A percentile compares a stretch with the other conserved stretches of the same genome.
Evolutionary conservation across 1,140 invertebrate species (phyloP).

Genomic region (Papilio aristodemus): DNA sequence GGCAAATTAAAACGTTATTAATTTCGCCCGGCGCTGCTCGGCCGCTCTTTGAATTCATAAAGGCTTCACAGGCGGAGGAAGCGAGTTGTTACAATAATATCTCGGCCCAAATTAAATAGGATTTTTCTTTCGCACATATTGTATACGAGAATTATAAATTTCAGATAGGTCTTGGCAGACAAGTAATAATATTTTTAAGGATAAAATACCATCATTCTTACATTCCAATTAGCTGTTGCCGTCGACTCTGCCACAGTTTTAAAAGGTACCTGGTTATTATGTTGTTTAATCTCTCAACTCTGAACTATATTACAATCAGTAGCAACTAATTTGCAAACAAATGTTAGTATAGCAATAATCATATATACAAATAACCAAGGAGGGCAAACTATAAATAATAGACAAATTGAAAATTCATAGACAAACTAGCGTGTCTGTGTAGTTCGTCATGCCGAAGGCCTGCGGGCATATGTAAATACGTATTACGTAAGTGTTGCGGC

Average conservation of each 20-base stretch:
- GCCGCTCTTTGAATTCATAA: slow-evolving; percentile 35
- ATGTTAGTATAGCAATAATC: background rate
- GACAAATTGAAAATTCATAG: slow-evolving; percentile 11
- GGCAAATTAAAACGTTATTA: slow-evolving; percentile 35
- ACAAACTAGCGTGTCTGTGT: slow-evolving; percentile 35
- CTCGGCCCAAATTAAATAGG: background rate
- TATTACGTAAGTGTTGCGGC: slow-evolving; percentile 26
- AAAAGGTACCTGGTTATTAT: too few relatives aligned
- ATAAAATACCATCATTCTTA: too few relatives aligned
- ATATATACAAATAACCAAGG: slow-evolving; percentile 13
- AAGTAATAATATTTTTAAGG: too few relatives aligned
- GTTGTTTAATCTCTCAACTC: too few relatives aligned
- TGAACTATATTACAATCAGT: too few relatives aligned
- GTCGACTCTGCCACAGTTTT: too few relatives aligned
- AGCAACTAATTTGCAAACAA: too few relatives aligned
- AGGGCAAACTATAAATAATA: background rate
- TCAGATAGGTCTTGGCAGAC: too few relatives aligned
- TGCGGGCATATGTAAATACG: slow-evolving; percentile 45
- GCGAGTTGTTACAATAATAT: slow-evolving; percentile 12
- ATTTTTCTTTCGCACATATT: background rate
- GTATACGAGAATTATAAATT: background rate
- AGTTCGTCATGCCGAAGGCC: slow-evolving; percentile 34
- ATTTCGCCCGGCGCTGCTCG: slow-evolving; percentile 25
- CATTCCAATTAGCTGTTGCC: too few relatives aligned
- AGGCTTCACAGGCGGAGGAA: slow-evolving; percentile 22